Base-by-base conservation (phyloP, 2,888 invertebrate species). In the Heliconius charithonia region DNA sequence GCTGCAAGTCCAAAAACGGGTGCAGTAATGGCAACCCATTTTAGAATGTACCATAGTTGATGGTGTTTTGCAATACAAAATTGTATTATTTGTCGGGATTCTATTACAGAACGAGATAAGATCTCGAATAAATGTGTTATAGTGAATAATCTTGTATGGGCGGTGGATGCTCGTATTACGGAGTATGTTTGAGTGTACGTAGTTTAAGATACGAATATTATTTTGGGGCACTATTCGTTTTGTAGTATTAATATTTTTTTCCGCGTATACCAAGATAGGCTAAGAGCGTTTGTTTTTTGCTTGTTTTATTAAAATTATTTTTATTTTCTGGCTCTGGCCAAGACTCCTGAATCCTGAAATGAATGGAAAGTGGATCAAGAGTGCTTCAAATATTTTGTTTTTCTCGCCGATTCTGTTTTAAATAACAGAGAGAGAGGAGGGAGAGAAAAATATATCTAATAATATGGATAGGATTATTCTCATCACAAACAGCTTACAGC, bases 1-100 rank as follows among this genome's bases (percentile, higher is more conserved):
- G 72, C 72, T 32, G 59, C 72, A 59, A 72, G 56, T 72, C 72
- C 71, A 59, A 72, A 71, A 59, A 32, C 59, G 72, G 45, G 72
- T 72, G 59, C 59, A 72, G 56, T 72, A 72, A 37, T 72, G 72
- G 59, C 32, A 59, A 37, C 37, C 37, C 32, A 72, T 72, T 72
- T 59, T 59, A 59, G 59, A 59, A 77, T 41, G 51, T 67, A 6
- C 73, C 32, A n/a, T 67, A 59, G 66, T 59, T 59, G 65, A 29
- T 72, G 63, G 70, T 70, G 16, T 71, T 63, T 71, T 45, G 12
- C 69, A 4, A 37, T 69, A 37, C 27, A 70, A 69, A 69, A 69
- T 69, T 69, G 41, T 69, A 69, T 69, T 69, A 69, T 69, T 69
- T 69, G 69, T 69, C 69, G 45, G 41, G 1, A 69, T 69, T 69